Evolutionary conservation across 1,140 invertebrate species (phyloP).

Genomic region (Caerostris darwini): DNA sequence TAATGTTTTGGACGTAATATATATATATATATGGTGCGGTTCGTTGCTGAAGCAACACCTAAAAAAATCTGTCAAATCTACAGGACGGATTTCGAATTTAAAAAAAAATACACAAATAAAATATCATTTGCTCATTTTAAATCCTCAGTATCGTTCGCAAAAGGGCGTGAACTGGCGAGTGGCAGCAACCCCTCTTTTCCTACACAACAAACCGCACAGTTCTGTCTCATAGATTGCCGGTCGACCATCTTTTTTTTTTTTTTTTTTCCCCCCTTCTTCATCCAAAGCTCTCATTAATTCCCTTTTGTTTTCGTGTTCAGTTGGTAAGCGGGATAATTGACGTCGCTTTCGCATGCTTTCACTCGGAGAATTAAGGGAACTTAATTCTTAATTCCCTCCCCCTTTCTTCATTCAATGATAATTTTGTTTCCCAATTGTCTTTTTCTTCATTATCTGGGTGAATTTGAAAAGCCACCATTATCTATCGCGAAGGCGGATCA

Average conservation of each 20-base stretch:
- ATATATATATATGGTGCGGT: too few species aligned
- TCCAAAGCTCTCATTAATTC: slow-evolving; percentile 12
- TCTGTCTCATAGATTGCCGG: not conserved
- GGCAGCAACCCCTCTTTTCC: not conserved
- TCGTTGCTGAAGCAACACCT: too few species aligned
- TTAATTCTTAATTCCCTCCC: not conserved
- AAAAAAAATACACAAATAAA: not conserved
- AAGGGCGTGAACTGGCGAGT: not conserved
- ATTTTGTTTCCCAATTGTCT: slow-evolving; percentile 10
- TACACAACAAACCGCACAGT: not conserved
- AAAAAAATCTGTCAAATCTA: too few species aligned
- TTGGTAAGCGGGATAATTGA: slow-evolving; percentile 6
- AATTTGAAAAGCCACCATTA: not conserved
- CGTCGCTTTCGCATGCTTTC: not conserved
- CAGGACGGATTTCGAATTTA: too few species aligned
- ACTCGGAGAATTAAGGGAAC: not conserved
- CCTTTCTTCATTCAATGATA: not conserved
- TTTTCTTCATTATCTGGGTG: too few species aligned
- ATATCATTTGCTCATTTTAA: not conserved
- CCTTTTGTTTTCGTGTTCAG: not conserved
- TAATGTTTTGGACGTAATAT: too few species aligned
- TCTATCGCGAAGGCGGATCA: not conserved
- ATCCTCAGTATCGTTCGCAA: not conserved
- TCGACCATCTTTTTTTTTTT: not conserved
- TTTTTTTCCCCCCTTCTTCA: too few species aligned